phyloP scores from a whole-genome alignment of 2,888 invertebrate genomes.

The Lobophora halterata region DNA sequence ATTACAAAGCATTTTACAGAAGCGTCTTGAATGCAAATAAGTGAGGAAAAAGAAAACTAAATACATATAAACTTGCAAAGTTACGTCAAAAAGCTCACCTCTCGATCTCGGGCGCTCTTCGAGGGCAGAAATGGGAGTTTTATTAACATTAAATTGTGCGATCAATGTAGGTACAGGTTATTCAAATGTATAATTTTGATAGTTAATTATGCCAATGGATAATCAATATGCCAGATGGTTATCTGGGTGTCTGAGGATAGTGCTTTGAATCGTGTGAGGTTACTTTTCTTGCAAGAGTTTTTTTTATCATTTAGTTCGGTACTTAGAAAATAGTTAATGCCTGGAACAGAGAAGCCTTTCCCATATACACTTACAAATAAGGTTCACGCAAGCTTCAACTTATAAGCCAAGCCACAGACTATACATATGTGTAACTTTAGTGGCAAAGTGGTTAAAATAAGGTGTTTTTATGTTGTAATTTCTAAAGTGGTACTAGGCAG shows the following conservation, averaged over 20 bases:
- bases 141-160: constrained; percentile 55
- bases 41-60: constrained; percentile 15
- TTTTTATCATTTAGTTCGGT: no score
- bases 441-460: no score
- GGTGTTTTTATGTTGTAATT: no score
- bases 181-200: constrained; percentile 41
- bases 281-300: constrained; percentile 43
- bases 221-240: constrained; percentile 25
- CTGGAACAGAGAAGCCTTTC: no score
- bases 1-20: no score
- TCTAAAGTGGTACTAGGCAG: no score
- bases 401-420: no score
- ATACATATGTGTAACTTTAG: no score
- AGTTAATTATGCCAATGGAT: constrained; percentile 45
- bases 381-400: no score
- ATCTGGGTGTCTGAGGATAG: constrained; percentile 46
- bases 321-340: no score
- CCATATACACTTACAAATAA: no score
- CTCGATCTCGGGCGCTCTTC: constrained; percentile 52
- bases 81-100: constrained; percentile 48
- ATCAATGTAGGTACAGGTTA: constrained; percentile 49
- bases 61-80: constrained; percentile 20
- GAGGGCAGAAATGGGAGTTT: constrained; percentile 60
- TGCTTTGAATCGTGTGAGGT: constrained; percentile 42
- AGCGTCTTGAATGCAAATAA: constrained; percentile 9